phyloP scores from a whole-genome alignment of 2,888 invertebrate genomes.

The Oscheius sp. region DNA sequence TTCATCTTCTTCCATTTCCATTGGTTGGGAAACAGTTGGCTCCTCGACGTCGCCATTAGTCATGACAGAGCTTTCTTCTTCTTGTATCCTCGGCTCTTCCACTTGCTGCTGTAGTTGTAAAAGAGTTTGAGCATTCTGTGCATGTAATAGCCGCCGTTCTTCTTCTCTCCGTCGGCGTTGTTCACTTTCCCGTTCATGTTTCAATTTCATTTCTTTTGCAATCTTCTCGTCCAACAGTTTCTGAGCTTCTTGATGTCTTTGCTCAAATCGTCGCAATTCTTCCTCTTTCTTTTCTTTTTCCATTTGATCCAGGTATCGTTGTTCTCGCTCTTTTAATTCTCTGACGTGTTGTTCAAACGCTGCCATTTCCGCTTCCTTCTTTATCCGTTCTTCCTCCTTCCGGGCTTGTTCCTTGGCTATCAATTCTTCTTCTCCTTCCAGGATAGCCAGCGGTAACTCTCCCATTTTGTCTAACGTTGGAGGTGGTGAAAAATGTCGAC shows the following conservation, averaged over 20 bases:
- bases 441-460: constrained; percentile 3
- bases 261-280: not conserved
- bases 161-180: too few relatives aligned
- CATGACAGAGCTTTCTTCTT: too few relatives aligned
- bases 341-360: not conserved
- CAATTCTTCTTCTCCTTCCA: constrained; percentile 7
- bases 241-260: constrained; percentile 3
- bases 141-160: not conserved
- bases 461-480: not conserved
- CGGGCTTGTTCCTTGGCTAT: not conserved
- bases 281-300: not conserved
- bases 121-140: not conserved
- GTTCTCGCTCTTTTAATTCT: constrained; percentile 3
- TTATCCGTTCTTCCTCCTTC: not conserved
- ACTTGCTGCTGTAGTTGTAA: too few relatives aligned
- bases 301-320: not conserved
- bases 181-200: too few relatives aligned
- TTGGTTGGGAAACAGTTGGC: too few relatives aligned
- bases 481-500: not conserved
- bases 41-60: too few relatives aligned
- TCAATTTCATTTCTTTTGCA: not conserved
- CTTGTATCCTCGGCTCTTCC: too few relatives aligned
- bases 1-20: too few relatives aligned
- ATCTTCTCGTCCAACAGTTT: not conserved
- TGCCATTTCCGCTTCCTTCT: not conserved